A percentile compares a stretch with the other conserved stretches of the same genome.
phyloP scores from a whole-genome alignment of 2,113 vertebrate genomes.

The Casuarius casuarius region DNA sequence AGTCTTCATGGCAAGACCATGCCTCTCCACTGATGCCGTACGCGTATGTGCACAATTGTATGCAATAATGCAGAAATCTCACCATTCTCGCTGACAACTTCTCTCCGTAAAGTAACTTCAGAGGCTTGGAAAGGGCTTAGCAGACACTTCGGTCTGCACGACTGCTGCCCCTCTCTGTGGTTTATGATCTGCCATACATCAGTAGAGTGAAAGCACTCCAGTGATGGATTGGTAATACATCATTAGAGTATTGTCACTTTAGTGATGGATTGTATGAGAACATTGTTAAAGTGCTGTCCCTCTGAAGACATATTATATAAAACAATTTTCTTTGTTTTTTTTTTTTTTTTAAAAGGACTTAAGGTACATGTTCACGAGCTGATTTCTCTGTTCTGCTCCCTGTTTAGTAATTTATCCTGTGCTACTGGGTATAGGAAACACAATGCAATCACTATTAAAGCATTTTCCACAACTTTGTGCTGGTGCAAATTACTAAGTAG shows the following conservation, averaged over 20 bases:
- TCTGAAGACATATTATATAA: slow-evolving; percentile 10
- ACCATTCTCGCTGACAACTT: neutral
- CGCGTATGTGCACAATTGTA: neutral
- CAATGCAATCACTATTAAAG: neutral
- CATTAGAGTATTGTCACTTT: slow-evolving; percentile 13
- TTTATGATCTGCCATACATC: slow-evolving; percentile 29
- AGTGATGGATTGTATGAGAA: slow-evolving; percentile 3
- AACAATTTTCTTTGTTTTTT: neutral
- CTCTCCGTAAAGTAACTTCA: neutral
- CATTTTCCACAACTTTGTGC: neutral
- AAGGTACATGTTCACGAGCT: neutral
- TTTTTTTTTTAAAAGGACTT: neutral
- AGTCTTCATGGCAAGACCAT: neutral
- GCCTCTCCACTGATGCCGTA: neutral
- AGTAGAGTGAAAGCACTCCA: neutral
- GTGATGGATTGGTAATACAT: slow-evolving; percentile 43
- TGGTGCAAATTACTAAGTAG: neutral
- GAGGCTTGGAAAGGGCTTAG: neutral
- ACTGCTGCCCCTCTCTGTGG: neutral
- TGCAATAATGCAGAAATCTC: neutral
- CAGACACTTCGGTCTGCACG: neutral
- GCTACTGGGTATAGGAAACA: neutral
- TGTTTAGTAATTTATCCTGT: neutral
- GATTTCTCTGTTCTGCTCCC: neutral
- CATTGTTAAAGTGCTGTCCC: neutral